These are phyloP conservation scores for Vanessa tameamea DNA, from an alignment of 1,140 invertebrate genomes.

Conservation along the genomic window DNA sequence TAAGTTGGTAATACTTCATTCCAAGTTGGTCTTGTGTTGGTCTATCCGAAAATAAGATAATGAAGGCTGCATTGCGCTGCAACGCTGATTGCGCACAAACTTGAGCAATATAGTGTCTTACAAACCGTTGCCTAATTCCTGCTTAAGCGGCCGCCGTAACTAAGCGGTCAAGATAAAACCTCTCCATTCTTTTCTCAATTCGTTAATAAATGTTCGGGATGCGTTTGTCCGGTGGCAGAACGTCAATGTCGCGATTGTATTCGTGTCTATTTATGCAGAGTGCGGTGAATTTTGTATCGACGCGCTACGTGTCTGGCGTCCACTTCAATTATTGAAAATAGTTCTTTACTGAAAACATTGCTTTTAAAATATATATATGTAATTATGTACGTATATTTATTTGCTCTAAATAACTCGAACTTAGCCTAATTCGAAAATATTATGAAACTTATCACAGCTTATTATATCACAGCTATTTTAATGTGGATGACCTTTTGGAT, in stretches of 20 bases:
- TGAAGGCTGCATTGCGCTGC: too few relatives aligned
- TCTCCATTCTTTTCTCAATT: conserved; percentile 50
- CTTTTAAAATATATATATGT: background rate
- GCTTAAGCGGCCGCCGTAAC: too few relatives aligned
- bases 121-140: too few relatives aligned
- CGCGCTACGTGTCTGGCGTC: conserved; percentile 45
- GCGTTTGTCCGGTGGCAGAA: conserved; percentile 70
- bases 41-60: too few relatives aligned
- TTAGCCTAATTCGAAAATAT: too few relatives aligned
- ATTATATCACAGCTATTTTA: too few relatives aligned
- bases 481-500: too few relatives aligned
- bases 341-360: conserved; percentile 19
- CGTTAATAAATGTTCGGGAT: conserved; percentile 75
- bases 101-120: too few relatives aligned
- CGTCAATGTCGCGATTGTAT: conserved; percentile 75
- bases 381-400: background rate
- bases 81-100: too few relatives aligned
- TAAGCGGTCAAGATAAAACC: background rate
- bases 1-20: too few relatives aligned
- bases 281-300: conserved; percentile 49
- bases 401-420: background rate
- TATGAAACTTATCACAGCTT: too few relatives aligned
- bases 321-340: conserved; percentile 42
- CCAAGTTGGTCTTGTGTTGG: too few relatives aligned
- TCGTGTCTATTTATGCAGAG: conserved; percentile 64